phyloP scores from a whole-genome alignment of 2,888 invertebrate species.

The Deilephila elpenor region DNA sequence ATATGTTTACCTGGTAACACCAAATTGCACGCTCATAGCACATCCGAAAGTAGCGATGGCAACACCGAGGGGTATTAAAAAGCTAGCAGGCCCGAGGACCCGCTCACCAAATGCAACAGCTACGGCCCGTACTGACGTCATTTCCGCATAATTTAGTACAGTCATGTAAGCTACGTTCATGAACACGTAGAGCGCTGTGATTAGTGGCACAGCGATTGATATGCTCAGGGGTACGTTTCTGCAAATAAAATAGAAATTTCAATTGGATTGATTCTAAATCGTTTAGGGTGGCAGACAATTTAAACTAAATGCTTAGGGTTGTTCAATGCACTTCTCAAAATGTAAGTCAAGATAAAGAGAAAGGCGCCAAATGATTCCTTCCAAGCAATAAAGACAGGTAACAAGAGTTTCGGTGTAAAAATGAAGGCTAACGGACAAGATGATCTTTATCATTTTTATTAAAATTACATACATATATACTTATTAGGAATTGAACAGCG shows the following conservation, averaged over 20 bases:
- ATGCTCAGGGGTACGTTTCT: slow-evolving; percentile 93
- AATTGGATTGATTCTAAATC: neutral
- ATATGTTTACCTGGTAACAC: slow-evolving; percentile 86
- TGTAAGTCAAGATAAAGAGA: no score
- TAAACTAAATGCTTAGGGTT: no score
- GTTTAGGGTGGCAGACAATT: no score
- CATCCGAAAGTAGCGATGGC: slow-evolving; percentile 92
- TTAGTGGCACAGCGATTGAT: slow-evolving; percentile 91
- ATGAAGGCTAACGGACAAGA: no score
- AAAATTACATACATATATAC: no score
- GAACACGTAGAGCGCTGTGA: slow-evolving; percentile 91
- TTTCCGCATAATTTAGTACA: slow-evolving; percentile 88
- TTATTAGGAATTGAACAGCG: no score
- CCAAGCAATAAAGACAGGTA: no score
- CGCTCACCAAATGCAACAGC: slow-evolving; percentile 90
- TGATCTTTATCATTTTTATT: no score
- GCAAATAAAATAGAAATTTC: slow-evolving; percentile 48
- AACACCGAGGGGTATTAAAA: slow-evolving; percentile 90
- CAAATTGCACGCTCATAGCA: slow-evolving; percentile 90
- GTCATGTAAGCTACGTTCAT: slow-evolving; percentile 96
- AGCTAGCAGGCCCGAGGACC: slow-evolving; percentile 87
- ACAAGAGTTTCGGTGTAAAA: no score
- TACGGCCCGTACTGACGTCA: slow-evolving; percentile 90
- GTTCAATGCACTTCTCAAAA: no score
- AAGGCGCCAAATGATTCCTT: no score